Conservation (phyloP, 1,140 invertebrate genomes). For the Scaptomyza hsui region DNA sequence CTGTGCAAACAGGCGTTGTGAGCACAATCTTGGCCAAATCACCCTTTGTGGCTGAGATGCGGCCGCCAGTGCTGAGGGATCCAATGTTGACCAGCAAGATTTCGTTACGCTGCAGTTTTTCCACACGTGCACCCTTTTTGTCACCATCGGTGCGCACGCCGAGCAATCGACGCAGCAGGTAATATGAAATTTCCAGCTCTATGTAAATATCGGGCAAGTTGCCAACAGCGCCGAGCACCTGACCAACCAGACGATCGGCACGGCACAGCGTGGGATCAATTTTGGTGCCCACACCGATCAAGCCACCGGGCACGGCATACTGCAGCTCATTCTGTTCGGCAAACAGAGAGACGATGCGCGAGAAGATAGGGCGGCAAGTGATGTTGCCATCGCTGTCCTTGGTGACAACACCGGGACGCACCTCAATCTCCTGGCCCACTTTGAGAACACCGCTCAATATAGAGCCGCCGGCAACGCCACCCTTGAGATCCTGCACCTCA, state of each 20-base stretch:
- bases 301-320: conserved; percentile 98
- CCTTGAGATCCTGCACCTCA: conserved; percentile 98
- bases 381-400: conserved; percentile 98
- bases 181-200: conserved; percentile 99
- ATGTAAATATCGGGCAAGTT: conserved; percentile 98
- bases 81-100: conserved; percentile 99
- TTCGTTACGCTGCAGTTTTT: conserved; percentile 95
- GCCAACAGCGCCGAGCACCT: conserved; percentile 98
- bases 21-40: conserved; percentile 99
- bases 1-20: conserved; percentile 99
- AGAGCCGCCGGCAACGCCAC: conserved; percentile 99
- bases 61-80: conserved; percentile 98
- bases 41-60: conserved; percentile 97
- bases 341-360: conserved; percentile 98
- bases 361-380: conserved; percentile 98
- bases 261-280: conserved; percentile 99
- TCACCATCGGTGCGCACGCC: conserved; percentile 99
- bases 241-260: conserved; percentile 98
- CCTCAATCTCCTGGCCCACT: conserved; percentile 90
- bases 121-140: conserved; percentile 98
- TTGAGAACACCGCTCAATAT: conserved; percentile 97
- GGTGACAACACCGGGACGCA: conserved; percentile 97
- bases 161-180: conserved; percentile 96
- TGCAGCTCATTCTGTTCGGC: conserved; percentile 99
- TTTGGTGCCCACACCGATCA: conserved; percentile 99